phyloP scores from a whole-genome alignment of 2,797 vertebrate species.

The Anas acuta region DNA sequence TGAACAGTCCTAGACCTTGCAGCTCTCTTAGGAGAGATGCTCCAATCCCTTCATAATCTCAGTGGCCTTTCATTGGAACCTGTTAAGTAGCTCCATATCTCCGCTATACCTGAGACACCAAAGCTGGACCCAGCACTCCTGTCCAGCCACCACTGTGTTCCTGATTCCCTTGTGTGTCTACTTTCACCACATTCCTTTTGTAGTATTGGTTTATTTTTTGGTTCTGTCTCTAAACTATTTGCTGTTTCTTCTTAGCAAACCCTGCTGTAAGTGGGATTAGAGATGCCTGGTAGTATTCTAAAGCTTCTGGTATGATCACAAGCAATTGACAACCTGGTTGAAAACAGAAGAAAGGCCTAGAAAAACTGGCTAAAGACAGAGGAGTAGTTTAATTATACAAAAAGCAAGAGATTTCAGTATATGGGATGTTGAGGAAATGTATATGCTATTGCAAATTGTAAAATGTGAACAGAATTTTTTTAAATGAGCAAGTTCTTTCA shows the following conservation, averaged over 20 bases:
- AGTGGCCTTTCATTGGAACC: accelerated
- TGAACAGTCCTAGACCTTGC: background rate
- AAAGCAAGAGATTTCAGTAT: background rate
- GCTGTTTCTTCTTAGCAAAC: background rate
- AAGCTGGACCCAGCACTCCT: background rate
- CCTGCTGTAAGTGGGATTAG: too few species aligned
- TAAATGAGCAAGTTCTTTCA: background rate
- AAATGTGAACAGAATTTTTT: background rate
- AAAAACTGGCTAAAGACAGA: background rate
- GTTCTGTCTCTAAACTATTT: background rate
- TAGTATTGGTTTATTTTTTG: background rate
- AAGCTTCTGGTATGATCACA: background rate
- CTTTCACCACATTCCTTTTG: background rate
- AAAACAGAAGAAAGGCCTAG: background rate
- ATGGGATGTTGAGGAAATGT: background rate
- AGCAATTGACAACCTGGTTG: accelerated
- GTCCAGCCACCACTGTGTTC: background rate
- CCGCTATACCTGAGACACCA: accelerated
- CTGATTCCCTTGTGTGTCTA: background rate
- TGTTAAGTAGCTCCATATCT: background rate
- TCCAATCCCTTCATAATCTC: background rate
- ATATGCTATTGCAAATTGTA: background rate
- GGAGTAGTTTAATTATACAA: background rate
- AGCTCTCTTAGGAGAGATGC: background rate
- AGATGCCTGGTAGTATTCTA: background rate